These are phyloP conservation scores for Loriculus beryllinus DNA, from an alignment of 2,797 vertebrate species.

Conservation along the genomic window DNA sequence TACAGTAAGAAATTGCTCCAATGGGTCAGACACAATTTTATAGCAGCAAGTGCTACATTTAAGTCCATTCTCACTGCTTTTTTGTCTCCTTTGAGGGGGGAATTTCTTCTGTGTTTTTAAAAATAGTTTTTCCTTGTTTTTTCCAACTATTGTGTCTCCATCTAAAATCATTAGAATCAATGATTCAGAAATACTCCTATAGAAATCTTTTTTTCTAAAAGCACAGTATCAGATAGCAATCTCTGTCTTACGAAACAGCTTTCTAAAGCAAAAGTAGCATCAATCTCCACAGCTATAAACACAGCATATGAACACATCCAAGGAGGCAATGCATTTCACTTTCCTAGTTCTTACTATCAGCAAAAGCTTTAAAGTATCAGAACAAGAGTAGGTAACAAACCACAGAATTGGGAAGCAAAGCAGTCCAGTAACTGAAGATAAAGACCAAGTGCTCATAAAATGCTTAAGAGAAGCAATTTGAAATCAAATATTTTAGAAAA, in stretches of 20 bases:
- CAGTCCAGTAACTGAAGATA: background rate
- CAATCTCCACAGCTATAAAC: background rate
- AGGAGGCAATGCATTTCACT: background rate
- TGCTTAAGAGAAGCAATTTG: background rate
- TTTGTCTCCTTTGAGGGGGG: background rate
- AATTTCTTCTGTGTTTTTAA: background rate
- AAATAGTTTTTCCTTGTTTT: background rate
- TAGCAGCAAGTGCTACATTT: background rate
- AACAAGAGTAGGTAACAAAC: background rate
- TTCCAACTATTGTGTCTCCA: background rate
- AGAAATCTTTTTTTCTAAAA: background rate
- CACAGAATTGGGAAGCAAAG: background rate
- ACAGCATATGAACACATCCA: background rate
- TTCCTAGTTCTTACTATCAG: background rate
- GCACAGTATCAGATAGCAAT: background rate
- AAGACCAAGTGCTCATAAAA: background rate
- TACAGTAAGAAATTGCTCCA: constrained; percentile 5
- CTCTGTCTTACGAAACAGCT: background rate
- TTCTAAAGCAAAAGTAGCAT: constrained; percentile 13
- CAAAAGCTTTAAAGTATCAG: background rate
- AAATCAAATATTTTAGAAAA: background rate
- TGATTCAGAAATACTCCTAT: background rate
- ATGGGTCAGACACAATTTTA: background rate
- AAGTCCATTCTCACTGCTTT: background rate
- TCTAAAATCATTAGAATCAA: background rate